Evolutionary conservation across 1,140 invertebrate genomes (phyloP), one percentile per base, ranked within the genome.

Genomic region (Episyrphus balteatus): DNA sequence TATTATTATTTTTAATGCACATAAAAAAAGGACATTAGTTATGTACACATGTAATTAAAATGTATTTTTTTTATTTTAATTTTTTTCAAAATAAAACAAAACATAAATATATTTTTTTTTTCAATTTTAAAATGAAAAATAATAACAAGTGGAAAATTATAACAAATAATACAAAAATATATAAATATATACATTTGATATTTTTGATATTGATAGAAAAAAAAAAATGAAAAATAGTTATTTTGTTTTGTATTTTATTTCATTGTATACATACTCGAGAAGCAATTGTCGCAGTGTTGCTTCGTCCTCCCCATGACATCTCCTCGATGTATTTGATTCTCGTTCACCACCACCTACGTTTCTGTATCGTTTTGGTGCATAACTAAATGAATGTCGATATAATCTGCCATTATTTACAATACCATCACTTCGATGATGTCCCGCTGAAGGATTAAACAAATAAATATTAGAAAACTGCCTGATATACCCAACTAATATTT

Each of bases 261-360:
- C n/a, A n/a, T 46, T 42, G 19, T 43, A 15, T 60, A 68, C 66
- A 56, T 67, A 68, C 66, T 68, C 66, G 56, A 67, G 65, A 58
- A 68, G 61, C 62, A 68, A 56, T 64, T 68, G 66, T 56, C 66
- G 66, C 53, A 68, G 53, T 55, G 66, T 67, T 51, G 59, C 64
- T 57, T 68, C 66, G 58, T 68, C 66, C 53, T 67, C 66, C 55
- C 62, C 65, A 67, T 66, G 62, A 68, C 62, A 66, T 66, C 62
- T 66, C 53, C 61, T 66, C 45, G 61, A 66, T 55, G 66, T 61
- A 48, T 53, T 53, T 39, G 51, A 52, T 48, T 62, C 60, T 54
- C 63, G 61, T 61, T 66, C 64, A 56, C 66, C 55, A 50, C 57
- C 60, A 49, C 55, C 62, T 51, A 57, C 54, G 47, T 59, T 55